Percentiles rank a stretch among this genome's conserved stretches.
These are phyloP conservation scores for Spea bombifrons DNA, from an alignment of 2,113 vertebrate genomes.

Conservation along the genomic window DNA sequence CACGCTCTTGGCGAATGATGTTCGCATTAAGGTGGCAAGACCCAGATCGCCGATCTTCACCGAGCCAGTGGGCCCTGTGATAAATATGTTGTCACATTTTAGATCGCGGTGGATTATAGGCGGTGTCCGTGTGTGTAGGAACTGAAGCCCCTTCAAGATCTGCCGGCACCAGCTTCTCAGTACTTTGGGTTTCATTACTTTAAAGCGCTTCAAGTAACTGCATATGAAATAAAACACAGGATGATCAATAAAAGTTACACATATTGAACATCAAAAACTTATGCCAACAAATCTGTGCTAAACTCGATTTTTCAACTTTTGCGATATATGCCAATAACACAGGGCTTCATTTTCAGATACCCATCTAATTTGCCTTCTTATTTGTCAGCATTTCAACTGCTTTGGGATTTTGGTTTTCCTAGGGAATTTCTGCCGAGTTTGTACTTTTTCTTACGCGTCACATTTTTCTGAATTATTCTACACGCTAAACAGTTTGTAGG, in stretches of 20 bases:
- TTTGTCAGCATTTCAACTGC: too few species aligned
- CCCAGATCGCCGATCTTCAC: constrained; percentile 95
- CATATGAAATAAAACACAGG: constrained; percentile 41
- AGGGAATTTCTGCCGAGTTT: too few species aligned
- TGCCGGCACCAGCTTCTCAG: constrained; percentile 93
- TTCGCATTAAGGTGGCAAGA: constrained; percentile 90
- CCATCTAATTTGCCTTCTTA: too few species aligned
- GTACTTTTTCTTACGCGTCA: too few species aligned
- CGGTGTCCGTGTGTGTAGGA: constrained; percentile 89
- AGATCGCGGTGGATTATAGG: constrained; percentile 93
- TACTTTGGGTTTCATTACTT: constrained; percentile 97
- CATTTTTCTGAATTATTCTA: too few species aligned
- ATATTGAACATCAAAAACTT: too few species aligned
- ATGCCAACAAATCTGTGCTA: too few species aligned
- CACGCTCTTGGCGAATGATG: constrained; percentile 93
- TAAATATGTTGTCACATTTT: constrained; percentile 97
- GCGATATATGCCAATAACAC: too few species aligned
- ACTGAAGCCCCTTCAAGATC: constrained; percentile 92
- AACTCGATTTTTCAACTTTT: too few species aligned
- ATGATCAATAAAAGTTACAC: constrained; percentile 24
- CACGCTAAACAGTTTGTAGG: too few species aligned
- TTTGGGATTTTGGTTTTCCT: too few species aligned
- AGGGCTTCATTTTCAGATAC: too few species aligned
- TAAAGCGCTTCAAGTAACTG: constrained; percentile 94
- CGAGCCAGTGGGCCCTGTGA: constrained; percentile 92